Evolutionary conservation across 92 coral and sea anemone species (phyloP).

Genomic region (Porites rus): DNA sequence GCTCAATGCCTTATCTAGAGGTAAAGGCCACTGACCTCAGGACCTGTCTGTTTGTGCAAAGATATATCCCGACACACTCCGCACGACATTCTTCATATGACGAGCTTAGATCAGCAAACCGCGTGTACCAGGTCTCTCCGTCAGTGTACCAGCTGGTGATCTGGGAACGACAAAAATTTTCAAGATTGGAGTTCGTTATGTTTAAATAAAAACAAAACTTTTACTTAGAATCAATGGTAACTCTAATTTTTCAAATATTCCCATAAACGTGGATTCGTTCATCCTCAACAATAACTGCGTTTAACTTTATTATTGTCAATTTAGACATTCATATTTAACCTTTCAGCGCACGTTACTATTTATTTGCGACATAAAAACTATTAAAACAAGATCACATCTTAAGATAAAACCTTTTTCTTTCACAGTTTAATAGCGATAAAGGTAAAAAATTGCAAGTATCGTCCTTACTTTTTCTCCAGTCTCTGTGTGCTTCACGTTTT

Average conservation of each 20-base stretch:
- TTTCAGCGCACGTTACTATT: too few relatives aligned
- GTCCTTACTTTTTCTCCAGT: conserved; percentile 85
- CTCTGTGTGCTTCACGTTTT: conserved; percentile 81
- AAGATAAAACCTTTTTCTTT: not conserved
- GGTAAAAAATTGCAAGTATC: not conserved
- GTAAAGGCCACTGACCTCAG: conserved; percentile 63
- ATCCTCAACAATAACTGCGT: too few relatives aligned
- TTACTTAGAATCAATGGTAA: too few relatives aligned
- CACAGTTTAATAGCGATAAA: not conserved
- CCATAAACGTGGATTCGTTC: too few relatives aligned
- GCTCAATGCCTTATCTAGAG: not conserved
- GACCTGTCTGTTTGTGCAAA: conserved; percentile 82
- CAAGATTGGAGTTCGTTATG: not conserved
- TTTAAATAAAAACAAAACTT: too few relatives aligned
- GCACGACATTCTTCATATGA: conserved; percentile 99
- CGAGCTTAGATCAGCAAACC: conserved; percentile 90
- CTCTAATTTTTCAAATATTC: too few relatives aligned
- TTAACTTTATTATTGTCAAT: too few relatives aligned
- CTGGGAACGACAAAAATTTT: conserved; percentile 36
- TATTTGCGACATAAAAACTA: too few relatives aligned
- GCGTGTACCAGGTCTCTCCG: conserved; percentile 96
- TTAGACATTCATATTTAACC: too few relatives aligned
- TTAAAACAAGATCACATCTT: too few relatives aligned
- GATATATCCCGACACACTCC: conserved; percentile 95
- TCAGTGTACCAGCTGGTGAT: conserved; percentile 93